Base-by-base conservation (phyloP, 2,888 invertebrate species). In the Mystacides longicornis region DNA sequence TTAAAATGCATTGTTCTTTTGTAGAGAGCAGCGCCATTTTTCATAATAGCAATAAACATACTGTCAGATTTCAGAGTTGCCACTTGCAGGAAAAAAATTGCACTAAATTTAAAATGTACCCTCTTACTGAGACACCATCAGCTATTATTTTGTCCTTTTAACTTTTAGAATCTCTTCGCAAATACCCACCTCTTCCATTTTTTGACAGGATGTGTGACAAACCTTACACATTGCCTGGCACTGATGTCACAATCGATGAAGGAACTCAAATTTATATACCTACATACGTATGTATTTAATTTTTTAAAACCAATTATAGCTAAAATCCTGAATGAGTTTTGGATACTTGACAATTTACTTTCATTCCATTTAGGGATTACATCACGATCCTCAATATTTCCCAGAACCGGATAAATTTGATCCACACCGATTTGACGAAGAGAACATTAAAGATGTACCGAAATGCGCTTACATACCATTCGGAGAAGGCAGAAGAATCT, bases 191-290 rank as follows among this genome's bases (percentile, higher is more conserved):
- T 11, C 50, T 59, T 2, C 56, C 54, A 27, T 56, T 59, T 33
- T 43, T 59, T 27, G 58, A 57, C 49, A 51, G 59, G 37, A 37
- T 49, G 14, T 56, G 56, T 45, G 49, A 27, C 11, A 48, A 23
- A 43, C 33, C 51, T 31, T 57, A 49, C 23, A 42, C n/a, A 20
- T 22, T 59, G 11, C 54, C 59, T n/a, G 56, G 56, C 20, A 58
- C 55, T 11, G 37, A 59, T 20, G 18, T 54, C 27, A 33, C 50
- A 2, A 53, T 59, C 19, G 55, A 55, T 20, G 47, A 53, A 20
- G 53, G 56, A 51, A 59, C 59, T 9, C 49, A 56, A 18, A 19
- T 59, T n/a, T 56, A 54, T 19, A 47, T 59, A 7, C 59, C 56
- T 1, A 33, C 52, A 16, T 23, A 56, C 20, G 59, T 57, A 52